A percentile compares a stretch with the other conserved stretches of the same genome.
Evolutionary conservation across 2,888 invertebrate species (phyloP).

Genomic region (Rhingia rostrata): DNA sequence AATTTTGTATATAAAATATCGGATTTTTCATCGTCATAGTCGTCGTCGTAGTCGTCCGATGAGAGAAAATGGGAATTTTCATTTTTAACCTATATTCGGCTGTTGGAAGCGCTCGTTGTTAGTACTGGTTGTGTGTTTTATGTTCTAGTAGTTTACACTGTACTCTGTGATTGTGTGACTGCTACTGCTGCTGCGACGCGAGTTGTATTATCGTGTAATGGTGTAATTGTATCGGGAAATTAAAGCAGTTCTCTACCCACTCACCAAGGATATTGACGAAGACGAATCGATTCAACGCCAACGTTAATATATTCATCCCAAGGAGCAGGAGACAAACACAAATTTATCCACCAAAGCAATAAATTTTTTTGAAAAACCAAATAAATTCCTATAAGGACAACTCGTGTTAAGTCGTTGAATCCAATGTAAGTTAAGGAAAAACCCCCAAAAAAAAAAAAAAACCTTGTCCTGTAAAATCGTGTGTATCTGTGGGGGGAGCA

Average conservation of each 20-base stretch:
- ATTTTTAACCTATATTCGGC: constrained; percentile 73
- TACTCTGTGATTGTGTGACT: constrained; percentile 43
- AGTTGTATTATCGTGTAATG: constrained; percentile 56
- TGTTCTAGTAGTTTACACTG: constrained; percentile 61
- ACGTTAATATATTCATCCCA: not conserved
- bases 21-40: constrained; percentile 58
- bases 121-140: constrained; percentile 49
- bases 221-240: constrained; percentile 63
- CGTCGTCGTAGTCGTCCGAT: constrained; percentile 6
- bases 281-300: constrained; percentile 68
- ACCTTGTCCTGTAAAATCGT: constrained; percentile 47
- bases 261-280: constrained; percentile 61
- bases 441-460: not conserved
- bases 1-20: constrained; percentile 71
- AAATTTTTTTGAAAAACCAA: too few species aligned
- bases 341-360: too few species aligned
- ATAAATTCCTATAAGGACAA: too few species aligned
- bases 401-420: too few species aligned
- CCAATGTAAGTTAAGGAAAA: not conserved
- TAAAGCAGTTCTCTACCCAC: constrained; percentile 63
- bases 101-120: constrained; percentile 17
- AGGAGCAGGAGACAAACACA: too few species aligned
- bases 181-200: not conserved
- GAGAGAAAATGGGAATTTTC: constrained; percentile 72
- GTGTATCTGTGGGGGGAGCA: constrained; percentile 65